Conservation (phyloP, 2,888 invertebrate genomes). For the Oithona nana region DNA sequence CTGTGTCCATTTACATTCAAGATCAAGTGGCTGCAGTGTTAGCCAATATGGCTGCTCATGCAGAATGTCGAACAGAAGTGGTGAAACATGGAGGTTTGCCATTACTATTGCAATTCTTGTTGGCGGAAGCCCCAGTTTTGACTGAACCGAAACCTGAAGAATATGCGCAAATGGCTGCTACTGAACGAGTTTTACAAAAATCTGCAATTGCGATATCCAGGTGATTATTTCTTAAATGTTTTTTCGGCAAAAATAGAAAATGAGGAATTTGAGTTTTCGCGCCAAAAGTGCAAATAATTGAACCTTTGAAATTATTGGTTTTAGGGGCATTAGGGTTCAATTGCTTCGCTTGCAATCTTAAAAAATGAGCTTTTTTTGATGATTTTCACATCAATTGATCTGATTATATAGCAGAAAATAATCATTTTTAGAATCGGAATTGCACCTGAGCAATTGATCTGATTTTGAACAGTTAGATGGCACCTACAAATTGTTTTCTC, state of each 20-base stretch:
- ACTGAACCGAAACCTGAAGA: constrained; percentile 23
- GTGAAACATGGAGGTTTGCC: constrained; percentile 40
- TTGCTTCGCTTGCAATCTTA: no score
- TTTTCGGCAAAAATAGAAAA: no score
- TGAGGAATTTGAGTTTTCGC: no score
- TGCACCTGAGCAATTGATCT: no score
- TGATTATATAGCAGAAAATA: no score
- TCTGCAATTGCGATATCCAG: constrained; percentile 61
- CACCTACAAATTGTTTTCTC: no score
- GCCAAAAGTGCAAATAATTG: no score
- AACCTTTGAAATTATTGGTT: no score
- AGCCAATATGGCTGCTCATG: constrained; percentile 57
- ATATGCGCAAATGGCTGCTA: constrained; percentile 38
- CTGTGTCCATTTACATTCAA: constrained; percentile 55
- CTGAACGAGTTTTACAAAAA: constrained; percentile 58
- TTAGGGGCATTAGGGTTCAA: no score
- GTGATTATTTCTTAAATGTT: no score
- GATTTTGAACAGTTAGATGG: no score
- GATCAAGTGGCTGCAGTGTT: constrained; percentile 67
- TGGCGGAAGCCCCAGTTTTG: constrained; percentile 29
- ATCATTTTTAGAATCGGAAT: no score
- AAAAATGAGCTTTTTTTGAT: neutral
- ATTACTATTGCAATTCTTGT: constrained; percentile 52
- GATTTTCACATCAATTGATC: neutral
- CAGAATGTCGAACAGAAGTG: constrained; percentile 47